These are phyloP conservation scores for Tiliacea aurago DNA, from an alignment of 2,888 invertebrate species.

Conservation along the genomic window DNA sequence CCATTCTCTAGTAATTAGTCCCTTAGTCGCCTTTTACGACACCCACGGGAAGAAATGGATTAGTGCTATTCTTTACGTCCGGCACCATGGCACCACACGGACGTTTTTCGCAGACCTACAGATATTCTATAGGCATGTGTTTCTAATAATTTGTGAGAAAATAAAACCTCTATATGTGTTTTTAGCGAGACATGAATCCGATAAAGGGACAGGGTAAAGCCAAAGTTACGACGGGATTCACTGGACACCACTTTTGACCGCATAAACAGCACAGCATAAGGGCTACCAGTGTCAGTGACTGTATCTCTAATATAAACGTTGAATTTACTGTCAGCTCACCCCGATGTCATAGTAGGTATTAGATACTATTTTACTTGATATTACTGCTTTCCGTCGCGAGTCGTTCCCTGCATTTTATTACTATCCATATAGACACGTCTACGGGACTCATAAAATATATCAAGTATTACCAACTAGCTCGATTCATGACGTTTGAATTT, in stretches of 20 bases:
- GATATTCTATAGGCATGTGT: background rate
- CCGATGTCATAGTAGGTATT: conserved; percentile 62
- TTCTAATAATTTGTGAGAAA: background rate
- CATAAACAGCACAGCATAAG: conserved; percentile 52
- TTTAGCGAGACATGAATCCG: conserved; percentile 18
- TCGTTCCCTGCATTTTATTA: conserved; percentile 74
- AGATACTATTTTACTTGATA: conserved; percentile 69
- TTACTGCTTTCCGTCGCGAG: conserved; percentile 67
- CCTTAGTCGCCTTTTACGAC: too few species aligned
- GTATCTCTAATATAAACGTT: conserved; percentile 64
- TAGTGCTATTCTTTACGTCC: too few species aligned
- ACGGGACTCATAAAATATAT: conserved; percentile 70
- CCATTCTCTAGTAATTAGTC: too few species aligned
- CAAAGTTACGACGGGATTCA: conserved; percentile 33
- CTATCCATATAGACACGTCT: conserved; percentile 72
- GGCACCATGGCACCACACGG: too few species aligned
- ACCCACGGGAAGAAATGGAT: too few species aligned
- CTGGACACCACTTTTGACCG: conserved; percentile 33
- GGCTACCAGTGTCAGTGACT: conserved; percentile 31
- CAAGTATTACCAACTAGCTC: conserved; percentile 67
- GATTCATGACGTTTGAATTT: conserved; percentile 68
- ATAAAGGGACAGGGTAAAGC: conserved; percentile 21
- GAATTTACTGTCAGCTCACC: conserved; percentile 65
- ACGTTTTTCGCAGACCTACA: background rate
- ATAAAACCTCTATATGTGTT: background rate